These are phyloP conservation scores for Rhegmatorhina hoffmannsi DNA, from an alignment of 2,113 vertebrate genomes.

Conservation along the genomic window DNA sequence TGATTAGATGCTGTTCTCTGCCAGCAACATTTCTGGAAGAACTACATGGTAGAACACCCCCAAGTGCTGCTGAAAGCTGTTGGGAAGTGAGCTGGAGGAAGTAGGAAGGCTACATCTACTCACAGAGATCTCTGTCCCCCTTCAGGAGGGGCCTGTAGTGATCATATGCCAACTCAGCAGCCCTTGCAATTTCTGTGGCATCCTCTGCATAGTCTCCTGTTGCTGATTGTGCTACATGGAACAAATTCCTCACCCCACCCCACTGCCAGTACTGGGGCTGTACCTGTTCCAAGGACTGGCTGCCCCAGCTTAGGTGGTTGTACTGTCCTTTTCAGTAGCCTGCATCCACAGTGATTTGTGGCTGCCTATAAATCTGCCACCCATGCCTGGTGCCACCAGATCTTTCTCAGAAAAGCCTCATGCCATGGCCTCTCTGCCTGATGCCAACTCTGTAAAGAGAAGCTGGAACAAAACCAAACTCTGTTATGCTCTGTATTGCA, in stretches of 20 bases:
- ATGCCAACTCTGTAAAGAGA: not conserved
- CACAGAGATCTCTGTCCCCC: not conserved
- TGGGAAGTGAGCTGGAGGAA: accelerated
- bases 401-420: not conserved
- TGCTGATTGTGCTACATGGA: not conserved
- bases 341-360: not conserved
- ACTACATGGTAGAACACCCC: not conserved
- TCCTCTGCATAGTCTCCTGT: not conserved
- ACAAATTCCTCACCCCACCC: not conserved
- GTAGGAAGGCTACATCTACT: not conserved
- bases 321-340: not conserved
- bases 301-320: not conserved
- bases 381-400: not conserved
- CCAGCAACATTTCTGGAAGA: not conserved
- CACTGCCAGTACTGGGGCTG: not conserved
- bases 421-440: not conserved
- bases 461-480: not conserved
- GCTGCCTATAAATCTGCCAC: not conserved
- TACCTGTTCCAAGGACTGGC: not conserved
- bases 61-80: not conserved
- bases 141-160: not conserved
- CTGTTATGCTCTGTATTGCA: accelerated
- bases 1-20: not conserved
- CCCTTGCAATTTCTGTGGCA: not conserved
- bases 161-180: not conserved